phyloP scores from a whole-genome alignment of 2,797 vertebrate genomes.

The Craterocephalus amniculus region DNA sequence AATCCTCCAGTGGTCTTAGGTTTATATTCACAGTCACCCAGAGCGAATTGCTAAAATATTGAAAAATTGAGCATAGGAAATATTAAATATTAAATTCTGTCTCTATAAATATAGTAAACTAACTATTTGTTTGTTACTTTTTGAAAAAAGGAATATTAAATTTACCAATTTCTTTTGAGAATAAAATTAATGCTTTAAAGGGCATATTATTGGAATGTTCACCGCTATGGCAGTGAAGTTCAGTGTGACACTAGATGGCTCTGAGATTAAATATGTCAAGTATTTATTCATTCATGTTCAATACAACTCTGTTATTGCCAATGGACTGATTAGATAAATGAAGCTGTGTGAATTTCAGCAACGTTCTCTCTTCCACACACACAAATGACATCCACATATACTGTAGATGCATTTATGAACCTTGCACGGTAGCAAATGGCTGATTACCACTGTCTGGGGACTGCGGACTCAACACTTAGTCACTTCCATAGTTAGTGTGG shows the following conservation, averaged over 20 bases:
- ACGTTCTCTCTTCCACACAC: not conserved
- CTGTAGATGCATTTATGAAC: conserved; percentile 23
- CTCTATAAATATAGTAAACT: not conserved
- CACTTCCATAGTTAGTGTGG: conserved; percentile 55
- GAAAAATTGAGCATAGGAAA: too few species aligned
- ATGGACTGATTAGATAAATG: conserved; percentile 13
- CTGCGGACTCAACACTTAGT: conserved; percentile 65
- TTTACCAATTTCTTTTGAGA: too few species aligned
- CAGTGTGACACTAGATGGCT: not conserved
- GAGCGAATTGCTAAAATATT: too few species aligned
- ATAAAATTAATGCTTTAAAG: not conserved
- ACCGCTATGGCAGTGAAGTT: not conserved
- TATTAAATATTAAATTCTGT: not conserved
- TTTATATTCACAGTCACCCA: too few species aligned
- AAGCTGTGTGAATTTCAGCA: conserved; percentile 14
- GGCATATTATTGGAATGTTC: not conserved
- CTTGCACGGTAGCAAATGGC: conserved; percentile 29
- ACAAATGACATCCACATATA: not conserved
- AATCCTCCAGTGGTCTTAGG: too few species aligned
- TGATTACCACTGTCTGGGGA: conserved; percentile 68
- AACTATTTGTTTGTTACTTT: not conserved
- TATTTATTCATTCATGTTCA: conserved; percentile 10
- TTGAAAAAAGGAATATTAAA: not conserved
- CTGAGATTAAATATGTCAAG: conserved; percentile 1
- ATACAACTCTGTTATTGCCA: conserved; percentile 8